Percentiles rank a stretch among this genome's conserved stretches.
phyloP scores from a whole-genome alignment of 2,888 invertebrate species.

The Sialis fuliginosa region DNA sequence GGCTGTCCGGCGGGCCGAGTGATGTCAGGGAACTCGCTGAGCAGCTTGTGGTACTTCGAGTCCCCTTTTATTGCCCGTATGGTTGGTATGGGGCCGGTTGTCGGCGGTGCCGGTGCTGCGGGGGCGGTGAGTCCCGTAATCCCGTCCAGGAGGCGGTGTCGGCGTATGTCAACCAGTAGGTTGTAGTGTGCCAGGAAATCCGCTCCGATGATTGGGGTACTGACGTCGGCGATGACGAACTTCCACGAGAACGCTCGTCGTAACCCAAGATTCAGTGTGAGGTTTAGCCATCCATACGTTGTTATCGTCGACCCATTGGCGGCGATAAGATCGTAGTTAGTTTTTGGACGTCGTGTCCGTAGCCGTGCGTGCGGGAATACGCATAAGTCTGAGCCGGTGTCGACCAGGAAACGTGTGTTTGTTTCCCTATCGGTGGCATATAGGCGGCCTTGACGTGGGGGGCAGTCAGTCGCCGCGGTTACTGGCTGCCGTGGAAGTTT shows the following conservation, averaged over 20 bases:
- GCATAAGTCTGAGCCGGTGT: slow-evolving; percentile 2
- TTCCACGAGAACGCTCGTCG: neutral
- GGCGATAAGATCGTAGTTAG: neutral
- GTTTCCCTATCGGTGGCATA: neutral
- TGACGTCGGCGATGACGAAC: slow-evolving; percentile 7
- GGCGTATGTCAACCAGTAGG: slow-evolving; percentile 15
- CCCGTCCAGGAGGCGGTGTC: slow-evolving; percentile 9
- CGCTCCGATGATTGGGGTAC: neutral
- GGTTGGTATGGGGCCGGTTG: slow-evolving; percentile 6
- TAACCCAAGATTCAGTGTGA: neutral
- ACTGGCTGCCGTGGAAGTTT: slow-evolving; percentile 7
- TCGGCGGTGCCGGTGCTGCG: no score
- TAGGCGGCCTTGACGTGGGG: neutral
- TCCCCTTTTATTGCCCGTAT: neutral
- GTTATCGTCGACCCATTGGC: slow-evolving; percentile 2
- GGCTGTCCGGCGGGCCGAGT: slow-evolving; percentile 1
- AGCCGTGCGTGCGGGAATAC: neutral
- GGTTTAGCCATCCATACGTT: neutral
- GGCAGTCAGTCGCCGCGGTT: slow-evolving; percentile 5
- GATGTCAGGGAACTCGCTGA: slow-evolving; percentile 1
- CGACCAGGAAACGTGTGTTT: neutral
- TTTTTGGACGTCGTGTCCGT: neutral
- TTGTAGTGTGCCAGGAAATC: no score
- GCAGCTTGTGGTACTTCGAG: neutral
- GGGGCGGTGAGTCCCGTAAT: neutral